Conservation (phyloP, 2,797 vertebrate species). For the Avahi laniger region DNA sequence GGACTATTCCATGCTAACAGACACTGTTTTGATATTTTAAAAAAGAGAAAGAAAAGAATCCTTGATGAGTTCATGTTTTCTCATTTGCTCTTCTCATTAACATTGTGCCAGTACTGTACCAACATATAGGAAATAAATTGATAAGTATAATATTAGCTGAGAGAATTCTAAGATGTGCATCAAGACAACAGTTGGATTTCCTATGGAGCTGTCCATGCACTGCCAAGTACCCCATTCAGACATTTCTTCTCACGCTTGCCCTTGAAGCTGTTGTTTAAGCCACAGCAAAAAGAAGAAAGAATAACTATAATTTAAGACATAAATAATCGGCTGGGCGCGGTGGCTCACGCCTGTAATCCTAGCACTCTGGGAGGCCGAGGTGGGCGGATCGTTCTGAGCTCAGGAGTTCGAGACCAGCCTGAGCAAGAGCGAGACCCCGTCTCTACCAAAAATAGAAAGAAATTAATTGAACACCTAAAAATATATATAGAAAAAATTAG, state of each 20-base stretch:
- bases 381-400: too few species aligned
- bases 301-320: slow-evolving; percentile 31
- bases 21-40: background rate
- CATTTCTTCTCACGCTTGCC: background rate
- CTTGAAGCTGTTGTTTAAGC: slow-evolving; percentile 42
- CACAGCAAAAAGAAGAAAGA: background rate
- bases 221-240: background rate
- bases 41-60: background rate
- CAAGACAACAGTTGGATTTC: background rate
- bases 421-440: too few species aligned
- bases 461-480: too few species aligned
- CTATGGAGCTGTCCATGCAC: background rate
- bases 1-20: background rate
- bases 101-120: background rate
- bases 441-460: too few species aligned
- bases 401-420: too few species aligned
- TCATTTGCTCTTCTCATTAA: background rate
- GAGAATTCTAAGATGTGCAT: background rate
- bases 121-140: background rate
- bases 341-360: too few species aligned
- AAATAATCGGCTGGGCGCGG: too few species aligned
- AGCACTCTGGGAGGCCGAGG: too few species aligned
- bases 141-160: background rate
- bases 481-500: too few species aligned
- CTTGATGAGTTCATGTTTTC: background rate